These are phyloP conservation scores for Galerucella calmariensis DNA, from an alignment of 2,888 invertebrate species.

Conservation along the genomic window DNA sequence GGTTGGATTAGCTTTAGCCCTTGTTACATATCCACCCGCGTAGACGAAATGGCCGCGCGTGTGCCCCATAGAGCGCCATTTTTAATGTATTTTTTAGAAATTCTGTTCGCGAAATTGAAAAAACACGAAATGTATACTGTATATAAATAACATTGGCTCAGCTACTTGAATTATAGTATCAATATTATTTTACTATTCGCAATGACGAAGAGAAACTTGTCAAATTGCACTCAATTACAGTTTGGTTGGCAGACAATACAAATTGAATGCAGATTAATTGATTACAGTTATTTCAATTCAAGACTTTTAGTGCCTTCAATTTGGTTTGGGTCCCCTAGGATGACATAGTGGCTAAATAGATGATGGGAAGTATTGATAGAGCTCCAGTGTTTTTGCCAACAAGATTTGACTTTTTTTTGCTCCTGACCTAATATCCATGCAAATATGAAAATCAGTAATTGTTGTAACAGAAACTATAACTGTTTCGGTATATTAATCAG, in stretches of 20 bases:
- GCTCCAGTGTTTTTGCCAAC: too few species aligned
- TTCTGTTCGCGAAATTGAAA: neutral
- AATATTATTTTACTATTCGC: neutral
- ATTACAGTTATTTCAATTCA: too few species aligned
- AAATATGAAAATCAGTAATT: too few species aligned
- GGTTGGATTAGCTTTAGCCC: slow-evolving; percentile 69
- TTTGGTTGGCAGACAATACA: neutral
- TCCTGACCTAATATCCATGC: too few species aligned
- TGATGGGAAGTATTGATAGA: too few species aligned
- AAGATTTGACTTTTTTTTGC: too few species aligned
- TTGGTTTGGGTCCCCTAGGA: too few species aligned
- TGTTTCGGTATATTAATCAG: too few species aligned
- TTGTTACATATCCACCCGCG: slow-evolving; percentile 69
- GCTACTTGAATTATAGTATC: neutral
- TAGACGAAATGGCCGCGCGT: slow-evolving; percentile 60
- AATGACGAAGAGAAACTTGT: too few species aligned
- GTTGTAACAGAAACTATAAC: too few species aligned
- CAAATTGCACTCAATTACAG: neutral
- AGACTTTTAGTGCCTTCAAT: too few species aligned
- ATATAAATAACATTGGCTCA: slow-evolving; percentile 7
- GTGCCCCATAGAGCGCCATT: slow-evolving; percentile 55
- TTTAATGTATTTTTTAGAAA: slow-evolving; percentile 22
- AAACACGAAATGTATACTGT: neutral
- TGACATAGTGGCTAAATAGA: too few species aligned
- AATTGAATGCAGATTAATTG: neutral